A percentile compares a stretch with the other conserved stretches of the same genome.
phyloP scores from a whole-genome alignment of 2,888 invertebrate genomes.

The Tetramorium bicarinatum region DNA sequence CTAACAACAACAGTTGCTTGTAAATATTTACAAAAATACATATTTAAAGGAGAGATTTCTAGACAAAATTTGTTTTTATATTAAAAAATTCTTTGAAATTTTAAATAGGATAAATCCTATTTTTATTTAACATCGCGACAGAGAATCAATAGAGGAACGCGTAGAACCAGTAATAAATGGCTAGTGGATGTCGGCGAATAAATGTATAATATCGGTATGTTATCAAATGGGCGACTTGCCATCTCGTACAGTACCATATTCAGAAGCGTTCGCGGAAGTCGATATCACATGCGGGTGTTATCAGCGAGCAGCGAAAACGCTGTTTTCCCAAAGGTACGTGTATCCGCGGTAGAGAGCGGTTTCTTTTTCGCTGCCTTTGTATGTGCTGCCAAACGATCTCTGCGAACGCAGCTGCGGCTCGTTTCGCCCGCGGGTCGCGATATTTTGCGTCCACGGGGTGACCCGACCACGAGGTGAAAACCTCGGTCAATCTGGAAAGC shows the following conservation, averaged over 20 bases:
- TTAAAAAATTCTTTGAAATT: neutral
- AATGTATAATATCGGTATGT: conserved; percentile 30
- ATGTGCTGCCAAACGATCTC: conserved; percentile 63
- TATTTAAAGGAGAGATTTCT: neutral
- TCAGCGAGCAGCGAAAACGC: conserved; percentile 18
- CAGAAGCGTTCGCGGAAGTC: conserved; percentile 7
- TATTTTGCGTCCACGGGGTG: conserved; percentile 65
- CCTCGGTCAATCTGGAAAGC: neutral
- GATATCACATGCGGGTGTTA: conserved; percentile 23
- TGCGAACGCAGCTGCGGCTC: conserved; percentile 59
- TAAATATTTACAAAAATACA: neutral
- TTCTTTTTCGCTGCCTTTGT: conserved; percentile 64
- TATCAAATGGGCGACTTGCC: conserved; percentile 27
- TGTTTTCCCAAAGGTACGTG: conserved; percentile 53
- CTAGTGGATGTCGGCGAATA: neutral
- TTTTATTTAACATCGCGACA: neutral
- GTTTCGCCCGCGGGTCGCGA: conserved; percentile 58
- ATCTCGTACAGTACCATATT: conserved; percentile 3
- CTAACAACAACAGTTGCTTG: neutral
- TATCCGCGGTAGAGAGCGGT: conserved; percentile 45
- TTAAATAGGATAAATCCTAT: neutral
- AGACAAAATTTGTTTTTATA: neutral
- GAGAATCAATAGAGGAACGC: neutral
- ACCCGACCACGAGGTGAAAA: conserved; percentile 35
- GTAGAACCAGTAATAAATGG: neutral